phyloP scores from a whole-genome alignment of 1,140 invertebrate genomes.

The Sweltsa coloradensis region DNA sequence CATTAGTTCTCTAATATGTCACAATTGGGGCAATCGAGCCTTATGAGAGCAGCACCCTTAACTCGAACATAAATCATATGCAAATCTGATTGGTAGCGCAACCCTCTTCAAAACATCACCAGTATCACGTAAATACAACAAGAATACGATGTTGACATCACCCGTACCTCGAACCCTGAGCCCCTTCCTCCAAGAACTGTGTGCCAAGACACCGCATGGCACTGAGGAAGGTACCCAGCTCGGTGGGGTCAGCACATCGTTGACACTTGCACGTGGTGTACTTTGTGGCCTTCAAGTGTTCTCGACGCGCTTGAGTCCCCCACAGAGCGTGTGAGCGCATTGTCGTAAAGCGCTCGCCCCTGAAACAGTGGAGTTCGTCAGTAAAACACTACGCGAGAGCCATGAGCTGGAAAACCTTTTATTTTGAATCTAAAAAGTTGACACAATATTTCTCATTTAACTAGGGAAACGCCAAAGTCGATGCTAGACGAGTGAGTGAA shows the following conservation, averaged over 20 bases:
- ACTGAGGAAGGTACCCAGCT: constrained; percentile 61
- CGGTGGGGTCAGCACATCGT: constrained; percentile 64
- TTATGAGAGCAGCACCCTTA: no score
- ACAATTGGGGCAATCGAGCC: no score
- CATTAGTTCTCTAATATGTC: no score
- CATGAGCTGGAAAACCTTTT: not conserved
- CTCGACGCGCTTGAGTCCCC: constrained; percentile 62
- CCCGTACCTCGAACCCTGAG: no score
- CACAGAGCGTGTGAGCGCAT: constrained; percentile 77
- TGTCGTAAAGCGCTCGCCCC: constrained; percentile 57
- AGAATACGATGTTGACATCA: not conserved
- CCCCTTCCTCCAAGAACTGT: not conserved
- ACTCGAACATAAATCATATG: no score
- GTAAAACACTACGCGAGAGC: not conserved
- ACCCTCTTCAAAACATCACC: no score
- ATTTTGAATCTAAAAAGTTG: not conserved
- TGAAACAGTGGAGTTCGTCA: constrained; percentile 20
- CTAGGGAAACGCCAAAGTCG: not conserved
- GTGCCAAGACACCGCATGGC: constrained; percentile 24
- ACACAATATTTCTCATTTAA: not conserved
- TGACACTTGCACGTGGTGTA: constrained; percentile 64
- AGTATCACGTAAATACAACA: not conserved
- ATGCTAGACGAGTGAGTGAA: no score
- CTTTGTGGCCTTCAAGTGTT: constrained; percentile 67
- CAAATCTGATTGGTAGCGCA: no score